These are phyloP conservation scores for Apteryx mantelli DNA, from an alignment of 2,113 vertebrate genomes.

Conservation along the genomic window DNA sequence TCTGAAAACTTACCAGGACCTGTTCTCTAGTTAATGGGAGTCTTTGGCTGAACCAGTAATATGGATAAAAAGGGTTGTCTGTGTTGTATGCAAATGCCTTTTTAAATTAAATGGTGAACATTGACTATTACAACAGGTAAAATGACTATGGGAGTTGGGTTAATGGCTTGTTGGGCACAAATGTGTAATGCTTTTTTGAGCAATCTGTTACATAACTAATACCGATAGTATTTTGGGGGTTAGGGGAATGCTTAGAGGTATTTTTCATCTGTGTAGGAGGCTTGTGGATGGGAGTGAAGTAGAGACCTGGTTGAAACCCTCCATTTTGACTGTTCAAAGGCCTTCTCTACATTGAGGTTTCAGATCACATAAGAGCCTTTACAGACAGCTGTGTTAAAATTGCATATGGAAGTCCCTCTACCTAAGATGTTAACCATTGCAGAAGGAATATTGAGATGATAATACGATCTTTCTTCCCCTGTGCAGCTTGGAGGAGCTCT, in stretches of 20 bases:
- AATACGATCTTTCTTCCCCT: slow-evolving; percentile 22
- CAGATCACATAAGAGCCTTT: not conserved
- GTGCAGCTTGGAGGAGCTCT: slow-evolving; percentile 94
- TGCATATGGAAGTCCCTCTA: not conserved
- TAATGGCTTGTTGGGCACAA: not conserved
- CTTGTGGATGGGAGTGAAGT: not conserved
- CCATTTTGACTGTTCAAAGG: not conserved
- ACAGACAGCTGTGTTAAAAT: not conserved
- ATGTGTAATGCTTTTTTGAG: not conserved
- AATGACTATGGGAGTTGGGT: rapidly evolving
- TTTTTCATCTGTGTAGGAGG: not conserved
- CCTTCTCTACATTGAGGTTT: not conserved
- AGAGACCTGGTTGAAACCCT: not conserved
- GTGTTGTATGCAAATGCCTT: not conserved
- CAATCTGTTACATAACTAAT: not conserved
- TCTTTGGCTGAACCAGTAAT: not conserved
- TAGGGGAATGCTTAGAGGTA: not conserved
- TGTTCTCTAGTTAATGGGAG: not conserved
- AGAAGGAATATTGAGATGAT: not conserved
- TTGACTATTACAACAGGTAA: not conserved
- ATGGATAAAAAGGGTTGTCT: not conserved
- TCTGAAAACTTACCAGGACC: not conserved
- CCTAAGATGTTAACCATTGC: not conserved
- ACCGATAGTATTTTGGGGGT: not conserved
- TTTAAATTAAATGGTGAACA: not conserved